Base-by-base conservation (phyloP, 1,140 invertebrate genomes). In the Paramacrobiotus metropolitanus region DNA sequence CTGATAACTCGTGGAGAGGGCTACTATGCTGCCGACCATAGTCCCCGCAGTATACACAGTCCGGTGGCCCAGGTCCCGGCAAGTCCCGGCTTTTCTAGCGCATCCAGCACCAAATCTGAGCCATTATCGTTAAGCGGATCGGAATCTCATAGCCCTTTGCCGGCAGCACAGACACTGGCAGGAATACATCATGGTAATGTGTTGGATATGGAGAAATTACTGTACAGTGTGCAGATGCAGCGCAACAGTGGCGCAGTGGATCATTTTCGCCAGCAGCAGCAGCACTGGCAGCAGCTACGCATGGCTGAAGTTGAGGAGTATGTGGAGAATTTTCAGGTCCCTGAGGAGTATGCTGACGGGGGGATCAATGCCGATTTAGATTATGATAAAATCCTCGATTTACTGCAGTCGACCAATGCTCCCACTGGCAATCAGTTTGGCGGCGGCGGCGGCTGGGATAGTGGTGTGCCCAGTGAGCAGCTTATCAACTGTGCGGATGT, bases 301-400 rank as follows among this genome's bases (percentile, higher is more conserved):
- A n/a, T n/a, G 34, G 34, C 9, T 40, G 34, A 40, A n/a, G 9
- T 40, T 9, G 48, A 55, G 15, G 48, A 55, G 48, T 55, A 28
- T n/a, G n/a, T n/a, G n/a, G n/a, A n/a, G n/a, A n/a, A n/a, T n/a
- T n/a, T n/a, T n/a, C n/a, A n/a, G n/a, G n/a, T n/a, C n/a, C n/a
- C n/a, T n/a, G n/a, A n/a, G n/a, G n/a, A n/a, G n/a, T n/a, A n/a
- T n/a, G n/a, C n/a, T n/a, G n/a, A n/a, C 48, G 9, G 9, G 15
- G 48, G 9, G 4, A 4, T 9, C 4, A 18, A 18, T 55, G 48
- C 24, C 48, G 48, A 55, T 55, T 55, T 55, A 24, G 48, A 55
- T 55, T 55, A 55, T 55, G 48, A 55, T 18, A 55, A 55, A 15
- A 55, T 55, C 24, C 48, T 55, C 9, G 48, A 55, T 24, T 28